Conservation (phyloP, 2,888 invertebrate species). For the Dastarcus helophoroides region DNA sequence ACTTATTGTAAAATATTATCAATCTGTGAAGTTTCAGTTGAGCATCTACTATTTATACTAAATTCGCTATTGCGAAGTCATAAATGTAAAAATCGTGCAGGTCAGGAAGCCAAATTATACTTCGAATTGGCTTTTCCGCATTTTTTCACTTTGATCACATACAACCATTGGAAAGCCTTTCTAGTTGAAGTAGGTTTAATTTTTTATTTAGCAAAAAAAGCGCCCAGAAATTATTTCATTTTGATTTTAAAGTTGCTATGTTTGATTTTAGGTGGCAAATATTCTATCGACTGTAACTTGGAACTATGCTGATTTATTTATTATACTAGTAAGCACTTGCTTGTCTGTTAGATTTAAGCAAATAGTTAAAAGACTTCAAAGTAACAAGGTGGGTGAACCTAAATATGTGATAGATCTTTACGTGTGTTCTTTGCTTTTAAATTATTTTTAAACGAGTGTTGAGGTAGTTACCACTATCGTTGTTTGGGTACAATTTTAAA, state of each 20-base stretch:
- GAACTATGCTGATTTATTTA: constrained; percentile 64
- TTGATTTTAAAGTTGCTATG: background rate
- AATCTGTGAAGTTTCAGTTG: constrained; percentile 21
- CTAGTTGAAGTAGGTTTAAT: constrained; percentile 27
- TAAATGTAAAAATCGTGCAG: constrained; percentile 17
- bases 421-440: no score
- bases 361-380: constrained; percentile 22
- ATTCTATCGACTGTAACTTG: constrained; percentile 54
- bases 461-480: no score
- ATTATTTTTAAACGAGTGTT: no score
- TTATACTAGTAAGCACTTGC: constrained; percentile 61
- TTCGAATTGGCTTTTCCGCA: constrained; percentile 37
- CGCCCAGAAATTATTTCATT: background rate
- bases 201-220: background rate
- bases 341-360: constrained; percentile 53
- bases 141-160: constrained; percentile 41
- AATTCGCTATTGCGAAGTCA: constrained; percentile 21
- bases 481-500: no score
- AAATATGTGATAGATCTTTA: no score
- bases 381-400: constrained; percentile 18
- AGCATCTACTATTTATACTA: constrained; percentile 27
- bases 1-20: background rate
- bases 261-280: constrained; percentile 35
- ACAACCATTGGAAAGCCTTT: constrained; percentile 40
- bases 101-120: constrained; percentile 20